Conservation (phyloP, 92 coral and sea anemone genomes). For the Nematostella vectensis region DNA sequence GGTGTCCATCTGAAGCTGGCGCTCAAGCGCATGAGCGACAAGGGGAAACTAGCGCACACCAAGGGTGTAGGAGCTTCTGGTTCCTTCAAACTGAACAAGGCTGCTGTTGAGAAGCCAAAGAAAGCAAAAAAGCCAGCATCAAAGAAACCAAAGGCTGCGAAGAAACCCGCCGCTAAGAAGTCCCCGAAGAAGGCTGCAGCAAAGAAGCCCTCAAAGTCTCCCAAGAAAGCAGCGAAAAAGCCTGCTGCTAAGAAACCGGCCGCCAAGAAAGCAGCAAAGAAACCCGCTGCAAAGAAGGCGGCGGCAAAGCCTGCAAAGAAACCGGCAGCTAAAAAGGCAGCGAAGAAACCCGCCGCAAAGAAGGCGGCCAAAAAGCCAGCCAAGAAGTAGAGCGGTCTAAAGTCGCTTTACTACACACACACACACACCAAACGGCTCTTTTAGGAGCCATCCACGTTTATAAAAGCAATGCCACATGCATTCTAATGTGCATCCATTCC, state of each 20-base stretch:
- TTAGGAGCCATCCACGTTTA: background rate
- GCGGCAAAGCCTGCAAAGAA: conserved; percentile 9
- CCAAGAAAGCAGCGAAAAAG: background rate
- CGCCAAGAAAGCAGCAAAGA: conserved; percentile 8
- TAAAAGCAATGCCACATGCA: background rate
- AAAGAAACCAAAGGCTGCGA: conserved; percentile 19
- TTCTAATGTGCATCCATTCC: too few species aligned
- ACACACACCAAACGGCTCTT: background rate
- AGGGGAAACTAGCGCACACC: conserved; percentile 23
- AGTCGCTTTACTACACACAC: background rate
- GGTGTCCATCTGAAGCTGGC: conserved; percentile 35
- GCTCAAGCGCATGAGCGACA: conserved; percentile 22
- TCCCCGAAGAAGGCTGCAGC: background rate
- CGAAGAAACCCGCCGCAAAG: too few species aligned
- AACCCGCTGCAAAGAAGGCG: conserved; percentile 7
- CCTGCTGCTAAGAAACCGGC: background rate
- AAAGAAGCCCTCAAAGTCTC: conserved; percentile 4
- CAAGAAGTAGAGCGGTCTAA: background rate
- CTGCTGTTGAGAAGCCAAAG: background rate
- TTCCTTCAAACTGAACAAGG: conserved; percentile 30
- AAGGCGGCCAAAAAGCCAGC: too few species aligned
- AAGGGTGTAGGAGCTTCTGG: conserved; percentile 53
- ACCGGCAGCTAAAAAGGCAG: background rate
- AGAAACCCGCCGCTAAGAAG: conserved; percentile 27
- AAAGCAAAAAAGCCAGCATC: conserved; percentile 24